These are phyloP conservation scores for Oophaga sylvatica DNA, from an alignment of 2,797 vertebrate species.

Conservation along the genomic window DNA sequence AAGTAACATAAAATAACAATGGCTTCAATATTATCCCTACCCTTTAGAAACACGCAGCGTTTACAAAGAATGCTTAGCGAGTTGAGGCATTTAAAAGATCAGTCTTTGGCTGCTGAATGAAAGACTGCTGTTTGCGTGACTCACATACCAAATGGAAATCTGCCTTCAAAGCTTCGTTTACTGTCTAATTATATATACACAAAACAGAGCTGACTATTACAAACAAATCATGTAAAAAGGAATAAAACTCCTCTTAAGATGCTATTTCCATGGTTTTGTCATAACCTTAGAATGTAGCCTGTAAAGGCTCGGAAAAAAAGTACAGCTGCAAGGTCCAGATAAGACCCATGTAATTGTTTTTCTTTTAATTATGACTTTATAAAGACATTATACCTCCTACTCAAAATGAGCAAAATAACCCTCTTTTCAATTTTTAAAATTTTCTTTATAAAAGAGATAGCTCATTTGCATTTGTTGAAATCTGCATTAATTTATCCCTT, in stretches of 20 bases:
- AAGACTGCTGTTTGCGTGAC: slow-evolving; percentile 78
- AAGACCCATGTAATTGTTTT: slow-evolving; percentile 77
- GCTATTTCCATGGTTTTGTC: slow-evolving; percentile 80
- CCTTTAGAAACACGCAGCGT: slow-evolving; percentile 70
- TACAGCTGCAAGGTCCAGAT: slow-evolving; percentile 78
- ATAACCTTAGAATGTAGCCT: slow-evolving; percentile 74
- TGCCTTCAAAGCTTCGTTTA: slow-evolving; percentile 82
- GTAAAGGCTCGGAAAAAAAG: slow-evolving; percentile 71
- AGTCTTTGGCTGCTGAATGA: slow-evolving; percentile 79
- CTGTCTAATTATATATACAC: slow-evolving; percentile 84
- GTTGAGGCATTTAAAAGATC: slow-evolving; percentile 81
- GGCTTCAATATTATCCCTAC: background rate
- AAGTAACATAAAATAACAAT: slow-evolving; percentile 65
- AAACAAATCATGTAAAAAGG: slow-evolving; percentile 80
- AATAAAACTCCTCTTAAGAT: slow-evolving; percentile 80
- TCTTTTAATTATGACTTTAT: slow-evolving; percentile 80
- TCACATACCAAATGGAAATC: slow-evolving; percentile 82
- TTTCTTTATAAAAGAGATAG: slow-evolving; percentile 61
- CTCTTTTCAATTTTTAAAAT: slow-evolving; percentile 63
- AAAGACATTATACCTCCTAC: slow-evolving; percentile 78
- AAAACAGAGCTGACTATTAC: slow-evolving; percentile 84
- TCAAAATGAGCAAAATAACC: slow-evolving; percentile 71
- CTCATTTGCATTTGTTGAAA: slow-evolving; percentile 70
- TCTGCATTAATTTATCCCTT: slow-evolving; percentile 69
- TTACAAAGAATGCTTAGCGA: slow-evolving; percentile 78